phyloP scores from a whole-genome alignment of 2,888 invertebrate species.

The Tubiluchus corallicola region DNA sequence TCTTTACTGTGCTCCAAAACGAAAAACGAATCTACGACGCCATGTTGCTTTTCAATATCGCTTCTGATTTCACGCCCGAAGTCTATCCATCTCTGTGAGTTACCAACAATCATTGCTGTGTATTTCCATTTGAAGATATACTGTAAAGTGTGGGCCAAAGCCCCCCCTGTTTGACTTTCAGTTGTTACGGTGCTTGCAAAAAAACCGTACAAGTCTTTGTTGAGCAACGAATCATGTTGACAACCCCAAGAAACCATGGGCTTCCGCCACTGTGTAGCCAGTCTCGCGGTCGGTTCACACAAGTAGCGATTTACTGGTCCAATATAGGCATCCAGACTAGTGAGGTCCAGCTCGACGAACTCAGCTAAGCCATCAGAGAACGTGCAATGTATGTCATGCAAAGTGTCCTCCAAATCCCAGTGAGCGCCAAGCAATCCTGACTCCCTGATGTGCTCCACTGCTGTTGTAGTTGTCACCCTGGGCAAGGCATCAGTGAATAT shows the following conservation, averaged over 20 bases:
- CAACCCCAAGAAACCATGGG: not conserved
- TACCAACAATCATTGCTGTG: not conserved
- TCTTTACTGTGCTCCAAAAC: not conserved
- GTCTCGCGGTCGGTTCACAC: not conserved
- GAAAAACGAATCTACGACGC: not conserved
- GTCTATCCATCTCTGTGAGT: too few relatives aligned
- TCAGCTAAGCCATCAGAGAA: not conserved
- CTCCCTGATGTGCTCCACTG: too few relatives aligned
- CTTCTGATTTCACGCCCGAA: too few relatives aligned
- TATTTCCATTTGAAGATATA: not conserved
- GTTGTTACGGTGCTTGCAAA: not conserved
- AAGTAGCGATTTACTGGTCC: not conserved
- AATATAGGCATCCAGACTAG: not conserved
- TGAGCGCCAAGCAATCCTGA: too few relatives aligned
- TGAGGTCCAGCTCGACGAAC: not conserved
- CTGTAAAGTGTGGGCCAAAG: not conserved
- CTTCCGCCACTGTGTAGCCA: not conserved
- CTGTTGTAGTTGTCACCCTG: too few relatives aligned
- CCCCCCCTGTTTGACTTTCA: not conserved
- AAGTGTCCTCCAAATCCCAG: too few relatives aligned
- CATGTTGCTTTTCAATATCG: too few relatives aligned
- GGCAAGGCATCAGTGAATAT: too few relatives aligned
- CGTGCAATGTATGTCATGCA: not conserved
- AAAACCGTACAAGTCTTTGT: not conserved
- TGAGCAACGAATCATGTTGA: not conserved